Conservation (phyloP, 1,140 invertebrate species). For the Danaus plexippus region DNA sequence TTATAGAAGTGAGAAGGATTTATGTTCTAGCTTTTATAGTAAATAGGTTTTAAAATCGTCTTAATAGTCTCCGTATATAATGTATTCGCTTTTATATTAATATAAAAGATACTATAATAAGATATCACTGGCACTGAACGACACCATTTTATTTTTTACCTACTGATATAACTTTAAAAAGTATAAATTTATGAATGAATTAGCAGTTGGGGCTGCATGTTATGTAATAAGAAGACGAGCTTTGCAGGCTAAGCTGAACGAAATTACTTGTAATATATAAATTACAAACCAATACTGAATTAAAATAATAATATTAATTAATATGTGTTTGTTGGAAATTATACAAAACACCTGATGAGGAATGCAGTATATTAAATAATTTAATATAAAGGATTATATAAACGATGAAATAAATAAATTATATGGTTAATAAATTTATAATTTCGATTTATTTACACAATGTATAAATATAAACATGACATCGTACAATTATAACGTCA, state of each 20-base stretch:
- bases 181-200: too few species aligned
- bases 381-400: constrained; percentile 38
- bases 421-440: constrained; percentile 25
- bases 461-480: constrained; percentile 12
- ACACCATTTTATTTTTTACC: too few species aligned
- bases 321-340: constrained; percentile 51
- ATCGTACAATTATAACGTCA: constrained; percentile 15
- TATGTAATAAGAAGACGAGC: too few species aligned
- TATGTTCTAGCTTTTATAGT: constrained; percentile 33
- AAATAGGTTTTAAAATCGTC: constrained; percentile 16
- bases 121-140: too few species aligned
- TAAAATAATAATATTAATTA: constrained; percentile 13
- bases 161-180: too few species aligned
- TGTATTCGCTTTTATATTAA: too few species aligned
- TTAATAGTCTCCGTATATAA: too few species aligned
- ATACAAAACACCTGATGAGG: constrained; percentile 49
- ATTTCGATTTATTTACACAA: constrained; percentile 14
- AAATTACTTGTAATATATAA: constrained; percentile 4
- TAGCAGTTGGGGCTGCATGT: too few species aligned
- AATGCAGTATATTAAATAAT: constrained; percentile 30
- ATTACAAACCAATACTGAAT: background rate
- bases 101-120: too few species aligned
- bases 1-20: constrained; percentile 36
- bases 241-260: too few species aligned
- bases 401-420: constrained; percentile 27